Evolutionary conservation across 2,113 vertebrate species (phyloP), one percentile per base, ranked within the genome.

Genomic region (Actinemys pallida): DNA sequence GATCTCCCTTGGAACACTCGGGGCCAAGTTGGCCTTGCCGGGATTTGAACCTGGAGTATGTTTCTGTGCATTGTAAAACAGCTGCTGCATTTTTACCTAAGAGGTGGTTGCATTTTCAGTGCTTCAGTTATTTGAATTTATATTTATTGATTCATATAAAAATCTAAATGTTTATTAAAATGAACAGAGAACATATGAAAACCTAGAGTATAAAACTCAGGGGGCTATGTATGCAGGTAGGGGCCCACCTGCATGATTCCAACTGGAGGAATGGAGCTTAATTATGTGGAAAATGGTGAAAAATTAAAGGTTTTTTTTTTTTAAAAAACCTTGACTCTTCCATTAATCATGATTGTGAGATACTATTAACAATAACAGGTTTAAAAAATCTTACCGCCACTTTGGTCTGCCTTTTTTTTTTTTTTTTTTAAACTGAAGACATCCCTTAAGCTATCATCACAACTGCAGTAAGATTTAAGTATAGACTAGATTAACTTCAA

Each of bases 161-260:
- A 87, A 5, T 8, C 1, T 1, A 79, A 90, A 2, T 0, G 0
- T 83, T n/a, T 69, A 2, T 81, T 87, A 81, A 35, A 59, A 10
- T 19, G 50, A 12, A 47, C 16, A n/a, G 45, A 85, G 2, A 45
- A 1, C 6, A 79, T 0, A 1, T 6, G 72, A 87, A 31, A 20
- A 54, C 3, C 17, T 39, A 82, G 85, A 83, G 45, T 6, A 82
- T 22, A 16, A 81, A 84, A 76, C 54, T 47, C 72, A 79, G 19
- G 0, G 16, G 4, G 3, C 8, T 1, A 22, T 82, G 3, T 81
- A n/a, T 13, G 22, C 81, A 8, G 81, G 24, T 65, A 69, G 17
- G 11, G 14, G 8, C 9, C 35, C 17, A 69, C 35, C n/a, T 22
- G 19, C 65, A 5, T 72, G 65, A 10, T 3, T 93, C 10, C 49